Base-by-base conservation (phyloP, 2,797 vertebrate species). In the Catostomus latipinnis region DNA sequence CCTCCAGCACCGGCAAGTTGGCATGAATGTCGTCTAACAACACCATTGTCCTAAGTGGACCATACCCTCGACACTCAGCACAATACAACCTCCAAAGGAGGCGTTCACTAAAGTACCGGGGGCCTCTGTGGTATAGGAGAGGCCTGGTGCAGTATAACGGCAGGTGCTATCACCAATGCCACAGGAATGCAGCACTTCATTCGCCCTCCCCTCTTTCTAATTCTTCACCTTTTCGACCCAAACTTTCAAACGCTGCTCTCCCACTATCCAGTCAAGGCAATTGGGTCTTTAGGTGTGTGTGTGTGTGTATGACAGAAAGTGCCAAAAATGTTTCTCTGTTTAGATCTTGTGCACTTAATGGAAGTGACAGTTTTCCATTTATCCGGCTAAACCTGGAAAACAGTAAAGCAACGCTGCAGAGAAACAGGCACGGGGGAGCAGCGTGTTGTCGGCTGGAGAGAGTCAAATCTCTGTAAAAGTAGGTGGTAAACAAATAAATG, bases 51-150 rank as follows among this genome's bases (percentile, higher is more conserved):
- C 90, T 49, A 76, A 80, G 87, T 86, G 45, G 82, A 84, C 85
- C 87, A 89, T 76, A 88, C 87, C 85, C 34, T 82, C 88, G 89
- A 92, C 92, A 87, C 82, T 84, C 88, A 88, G 88, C 87, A 94
- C 92, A 93, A 93, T 93, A 90, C 88, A 88, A 87, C 89, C 90
- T 91, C 90, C 71, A 90, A 91, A 90, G 87, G 86, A 81, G 87
- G 81, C 89, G 43, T 76, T 83, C 56, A 92, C 91, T 93, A 79
- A 90, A 83, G 86, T 88, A 90, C 91, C 90, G 90, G 90, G 88
- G 89, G 90, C 90, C 90, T 91, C 90, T 88, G 85, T 90, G 90
- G 90, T 86, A 83, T 89, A 90, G 86, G 87, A 89, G 88, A 89
- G 90, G 87, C 83, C 78, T 60, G 57, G 71, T 54, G 16, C 77